Evolutionary conservation across 2,113 vertebrate species (phyloP), one percentile per base, ranked within the genome.

Genomic region (Hippocampus zosterae): DNA sequence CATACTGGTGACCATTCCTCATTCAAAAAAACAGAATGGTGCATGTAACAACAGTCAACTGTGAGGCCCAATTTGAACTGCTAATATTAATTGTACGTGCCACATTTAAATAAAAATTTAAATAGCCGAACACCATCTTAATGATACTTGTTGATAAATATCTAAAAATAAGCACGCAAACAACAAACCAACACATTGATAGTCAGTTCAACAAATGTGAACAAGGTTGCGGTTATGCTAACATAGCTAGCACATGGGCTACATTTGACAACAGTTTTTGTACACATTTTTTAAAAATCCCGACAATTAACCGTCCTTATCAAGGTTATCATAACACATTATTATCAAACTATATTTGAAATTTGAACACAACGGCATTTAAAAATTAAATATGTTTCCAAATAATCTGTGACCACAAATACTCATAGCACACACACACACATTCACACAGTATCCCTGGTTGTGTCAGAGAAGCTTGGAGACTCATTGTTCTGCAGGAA

Each of bases 401-500:
- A 65, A 65, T 27, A 23, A 25, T 65, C 42, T 63, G 61, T 63
- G n/a, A 44, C 7, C 64, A 65, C 40, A 25, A 6, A 63, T 41
- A 5, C 37, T 42, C 21, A 44, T 8, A 60, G 33, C n/a, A 44
- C 27, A 53, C 53, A 13, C 53, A 13, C 62, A 9, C 12, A 64
- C 19, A n/a, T 48, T 11, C 62, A 65, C 52, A 16, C 57, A 68
- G 59, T 19, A 46, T 69, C 65, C 71, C 23, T 79, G 64, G 76
- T 74, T 79, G 69, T 81, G 66, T 76, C 81, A 85, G 79, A 85
- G 71, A 70, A 80, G 84, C 75, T 66, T 69, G 69, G 82, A 79
- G 78, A 75, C 73, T 88, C 84, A 89, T 88, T 90, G 87, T 87
- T 90, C 76, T 11, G 40, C 84, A 88, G 88, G 86, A 91, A 91